Evolutionary conservation across 2,113 vertebrate genomes (phyloP), one percentile per base, ranked within the genome.

Genomic region (Colaptes auratus): DNA sequence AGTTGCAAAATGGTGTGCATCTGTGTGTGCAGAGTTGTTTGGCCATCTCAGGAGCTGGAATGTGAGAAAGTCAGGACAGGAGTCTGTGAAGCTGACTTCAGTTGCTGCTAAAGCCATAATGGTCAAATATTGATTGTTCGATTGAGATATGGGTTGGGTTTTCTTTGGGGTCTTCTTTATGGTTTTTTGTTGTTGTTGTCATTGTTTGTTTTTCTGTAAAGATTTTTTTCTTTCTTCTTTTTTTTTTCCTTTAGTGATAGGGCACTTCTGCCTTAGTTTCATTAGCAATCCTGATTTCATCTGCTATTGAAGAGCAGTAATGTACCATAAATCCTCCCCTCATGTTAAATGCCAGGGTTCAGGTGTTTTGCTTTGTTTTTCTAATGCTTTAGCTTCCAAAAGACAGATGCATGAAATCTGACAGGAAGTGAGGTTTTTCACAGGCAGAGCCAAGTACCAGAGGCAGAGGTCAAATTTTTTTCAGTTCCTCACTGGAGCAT

Each of bases 1-100:
- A 23, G 42, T 30, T 39, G 36, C 1, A 1, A 33, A n/a, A 24
- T 31, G 75, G 28, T 2, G 2, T 25, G 15, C 7, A 36, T 8
- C 33, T 31, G n/a, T 16, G 14, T 10, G 36, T 33, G 55, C n/a
- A 48, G 52, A 39, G 59, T 12, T 52, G 44, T 67, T 8, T n/a
- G 59, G 31, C 59, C 21, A 10, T 31, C 15, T 72, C 59, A 18
- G 15, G 52, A 53, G 35, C 78, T 31, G 44, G 20, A 31, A 28
- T 10, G 16, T 31, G 53, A 60, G 59, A 30, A 27, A 20, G 24
- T 42, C 44, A 55, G n/a, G 24, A 25, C 53, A 70, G 31, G 19
- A 25, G 28, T 21, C 16, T 1, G 1, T 15, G 35, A 78, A 73
- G 53, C 46, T 65, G 39, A 27, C 13, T 72, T 48, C 39, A 77